Evolutionary conservation across 2,888 invertebrate genomes (phyloP).

Genomic region (Philereme vetulata): DNA sequence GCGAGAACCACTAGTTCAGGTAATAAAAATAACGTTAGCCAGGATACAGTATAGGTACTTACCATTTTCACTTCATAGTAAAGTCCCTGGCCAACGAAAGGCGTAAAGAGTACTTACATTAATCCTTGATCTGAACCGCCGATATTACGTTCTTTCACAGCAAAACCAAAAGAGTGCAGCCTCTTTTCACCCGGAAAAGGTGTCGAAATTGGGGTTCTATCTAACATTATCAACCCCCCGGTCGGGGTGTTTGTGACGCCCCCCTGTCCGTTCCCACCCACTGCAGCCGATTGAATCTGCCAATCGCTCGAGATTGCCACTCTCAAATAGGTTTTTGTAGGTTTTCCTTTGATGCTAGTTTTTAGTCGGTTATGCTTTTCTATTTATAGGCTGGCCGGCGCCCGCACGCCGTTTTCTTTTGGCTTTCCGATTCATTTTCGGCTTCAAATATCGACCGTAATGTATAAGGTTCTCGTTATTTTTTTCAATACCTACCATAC

Average conservation of each 20-base stretch:
- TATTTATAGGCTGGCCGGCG: conserved; percentile 5
- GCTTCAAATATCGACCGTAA: neutral
- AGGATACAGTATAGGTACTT: no score
- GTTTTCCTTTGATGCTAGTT: conserved; percentile 31
- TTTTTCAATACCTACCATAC: neutral
- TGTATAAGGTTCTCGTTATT: neutral
- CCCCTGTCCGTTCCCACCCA: conserved; percentile 8
- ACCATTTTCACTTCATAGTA: no score
- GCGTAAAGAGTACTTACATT: neutral
- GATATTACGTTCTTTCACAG: conserved; percentile 16
- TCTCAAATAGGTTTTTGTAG: conserved; percentile 31
- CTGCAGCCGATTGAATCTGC: conserved; percentile 43
- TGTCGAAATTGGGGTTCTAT: conserved; percentile 21
- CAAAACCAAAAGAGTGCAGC: conserved; percentile 24
- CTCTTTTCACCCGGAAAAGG: conserved; percentile 20
- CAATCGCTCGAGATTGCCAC: conserved; percentile 47
- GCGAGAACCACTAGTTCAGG: no score
- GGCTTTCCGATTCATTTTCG: neutral
- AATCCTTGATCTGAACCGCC: conserved; percentile 16
- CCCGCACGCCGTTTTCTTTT: neutral
- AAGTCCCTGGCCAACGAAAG: neutral
- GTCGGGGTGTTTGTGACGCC: conserved; percentile 31
- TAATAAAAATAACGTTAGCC: no score
- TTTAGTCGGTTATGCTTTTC: conserved; percentile 17
- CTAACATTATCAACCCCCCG: conserved; percentile 29